Base-by-base conservation (phyloP, 2,888 invertebrate genomes). In the Apamea sordens region DNA sequence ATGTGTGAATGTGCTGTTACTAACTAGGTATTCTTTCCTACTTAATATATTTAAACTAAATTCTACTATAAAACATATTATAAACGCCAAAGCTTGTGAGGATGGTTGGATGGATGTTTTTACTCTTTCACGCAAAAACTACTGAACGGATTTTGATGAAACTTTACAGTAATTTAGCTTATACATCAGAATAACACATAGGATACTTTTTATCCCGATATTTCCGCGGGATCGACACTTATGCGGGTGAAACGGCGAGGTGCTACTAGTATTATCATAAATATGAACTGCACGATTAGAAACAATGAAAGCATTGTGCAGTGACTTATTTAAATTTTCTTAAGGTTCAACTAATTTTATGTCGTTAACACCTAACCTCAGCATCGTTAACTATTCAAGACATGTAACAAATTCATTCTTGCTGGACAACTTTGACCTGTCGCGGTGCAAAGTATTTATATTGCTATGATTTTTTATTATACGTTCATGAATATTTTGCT, bases 291-390 rank as follows among this genome's bases (percentile, higher is more conserved):
- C 28, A 36, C 15, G 21, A 24, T 74, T 59, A 47, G 41, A 50
- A 36, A 75, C 68, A 82, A 82, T 73, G 41, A 65, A 41, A 47
- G 85, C 64, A 68, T 68, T 64, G 50, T 83, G 69, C 63, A 64
- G 28, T 72, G 36, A 72, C 36, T 32, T 76, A 82, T 68, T 32
- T 64, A 64, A 82, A 69, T 53, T 32, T 73, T 72, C 64, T n/a
- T 65, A 64, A 53, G 59, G 67, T 76, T 82, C 56, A 78, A 78
- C 79, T 72, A 78, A 83, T 78, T 83, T 86, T 18, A 74, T 67
- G 53, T 78, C 67, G 67, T 78, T 83, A 86, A 78, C 84, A 64
- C 70, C n/a, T 83, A 83, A 77, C 83, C 83, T 68, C 15, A 63
- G 44, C 21, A 44, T 86, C 53, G 69, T 77, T 82, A 71, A 59